phyloP scores from a whole-genome alignment of 2,888 invertebrate genomes.

The Thecocarcelia acutangulata region DNA sequence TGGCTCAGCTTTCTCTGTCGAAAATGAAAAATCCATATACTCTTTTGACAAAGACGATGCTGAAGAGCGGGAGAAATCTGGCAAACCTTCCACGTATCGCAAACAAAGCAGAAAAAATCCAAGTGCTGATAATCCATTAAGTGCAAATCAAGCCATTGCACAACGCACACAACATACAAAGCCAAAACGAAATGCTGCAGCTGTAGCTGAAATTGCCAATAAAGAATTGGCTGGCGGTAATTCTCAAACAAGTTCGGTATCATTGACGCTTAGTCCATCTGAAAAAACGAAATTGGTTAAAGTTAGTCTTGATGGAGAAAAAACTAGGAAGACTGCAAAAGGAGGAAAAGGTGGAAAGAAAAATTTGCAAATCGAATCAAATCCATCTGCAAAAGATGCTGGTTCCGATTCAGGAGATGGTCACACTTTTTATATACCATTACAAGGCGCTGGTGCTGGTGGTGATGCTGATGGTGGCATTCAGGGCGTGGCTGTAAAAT shows the following conservation, averaged over 20 bases:
- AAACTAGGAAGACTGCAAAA: slow-evolving; percentile 69
- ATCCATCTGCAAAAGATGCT: slow-evolving; percentile 74
- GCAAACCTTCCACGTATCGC: slow-evolving; percentile 80
- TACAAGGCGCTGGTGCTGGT: slow-evolving; percentile 82
- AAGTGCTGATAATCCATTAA: slow-evolving; percentile 73
- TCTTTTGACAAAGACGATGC: slow-evolving; percentile 87
- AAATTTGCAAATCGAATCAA: slow-evolving; percentile 33
- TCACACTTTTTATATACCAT: slow-evolving; percentile 85
- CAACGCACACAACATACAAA: slow-evolving; percentile 74
- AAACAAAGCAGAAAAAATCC: slow-evolving; percentile 82
- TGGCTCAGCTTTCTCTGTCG: slow-evolving; percentile 84
- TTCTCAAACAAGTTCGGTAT: slow-evolving; percentile 77
- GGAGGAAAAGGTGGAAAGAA: slow-evolving; percentile 62
- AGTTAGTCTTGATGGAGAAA: slow-evolving; percentile 82
- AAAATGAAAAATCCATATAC: slow-evolving; percentile 87
- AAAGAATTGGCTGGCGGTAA: slow-evolving; percentile 73
- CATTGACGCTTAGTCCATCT: slow-evolving; percentile 80
- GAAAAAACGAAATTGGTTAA: slow-evolving; percentile 83
- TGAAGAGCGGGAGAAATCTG: slow-evolving; percentile 81
- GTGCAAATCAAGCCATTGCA: slow-evolving; percentile 70
- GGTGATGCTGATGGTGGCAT: slow-evolving; percentile 81
- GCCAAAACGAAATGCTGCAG: slow-evolving; percentile 73
- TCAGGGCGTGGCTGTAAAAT: slow-evolving; percentile 85
- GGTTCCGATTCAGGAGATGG: slow-evolving; percentile 83
- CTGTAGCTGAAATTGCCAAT: slow-evolving; percentile 75